Evolutionary conservation across 2,888 invertebrate species (phyloP).

Genomic region (Glaucopsyche alexis): DNA sequence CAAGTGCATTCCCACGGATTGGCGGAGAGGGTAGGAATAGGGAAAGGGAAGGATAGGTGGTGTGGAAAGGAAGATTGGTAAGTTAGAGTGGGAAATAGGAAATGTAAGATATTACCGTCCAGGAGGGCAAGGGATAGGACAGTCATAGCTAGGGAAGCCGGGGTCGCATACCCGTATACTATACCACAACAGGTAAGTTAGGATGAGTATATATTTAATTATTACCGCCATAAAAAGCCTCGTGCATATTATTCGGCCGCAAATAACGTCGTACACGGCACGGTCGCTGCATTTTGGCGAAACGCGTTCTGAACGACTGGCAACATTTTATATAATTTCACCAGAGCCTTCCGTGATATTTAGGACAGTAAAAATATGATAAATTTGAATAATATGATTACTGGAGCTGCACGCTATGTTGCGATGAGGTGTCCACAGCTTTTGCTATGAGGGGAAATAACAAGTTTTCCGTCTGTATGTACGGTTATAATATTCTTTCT

Average conservation of each 20-base stretch:
- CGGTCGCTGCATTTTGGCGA: slow-evolving; percentile 65
- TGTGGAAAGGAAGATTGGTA: too few species aligned
- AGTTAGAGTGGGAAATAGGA: too few species aligned
- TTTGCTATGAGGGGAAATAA: background rate
- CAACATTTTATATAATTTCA: slow-evolving; percentile 40
- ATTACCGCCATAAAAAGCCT: slow-evolving; percentile 65
- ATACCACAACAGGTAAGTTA: too few species aligned
- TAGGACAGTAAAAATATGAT: slow-evolving; percentile 70
- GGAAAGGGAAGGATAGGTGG: too few species aligned
- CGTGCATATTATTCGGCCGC: slow-evolving; percentile 63
- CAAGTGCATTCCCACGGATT: too few species aligned
- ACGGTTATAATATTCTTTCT: background rate
- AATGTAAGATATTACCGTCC: too few species aligned
- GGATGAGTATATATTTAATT: too few species aligned
- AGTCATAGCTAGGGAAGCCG: too few species aligned
- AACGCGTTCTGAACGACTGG: slow-evolving; percentile 44
- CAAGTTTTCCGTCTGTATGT: too few species aligned
- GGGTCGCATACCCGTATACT: too few species aligned
- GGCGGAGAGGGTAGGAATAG: too few species aligned
- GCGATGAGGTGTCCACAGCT: slow-evolving; percentile 11
- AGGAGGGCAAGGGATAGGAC: too few species aligned
- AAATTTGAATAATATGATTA: slow-evolving; percentile 65
- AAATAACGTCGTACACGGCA: slow-evolving; percentile 57
- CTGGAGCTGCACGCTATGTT: slow-evolving; percentile 61
- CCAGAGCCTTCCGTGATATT: slow-evolving; percentile 55